Conservation (phyloP, 2,888 invertebrate genomes). For the Zygogramma bicolorata region DNA sequence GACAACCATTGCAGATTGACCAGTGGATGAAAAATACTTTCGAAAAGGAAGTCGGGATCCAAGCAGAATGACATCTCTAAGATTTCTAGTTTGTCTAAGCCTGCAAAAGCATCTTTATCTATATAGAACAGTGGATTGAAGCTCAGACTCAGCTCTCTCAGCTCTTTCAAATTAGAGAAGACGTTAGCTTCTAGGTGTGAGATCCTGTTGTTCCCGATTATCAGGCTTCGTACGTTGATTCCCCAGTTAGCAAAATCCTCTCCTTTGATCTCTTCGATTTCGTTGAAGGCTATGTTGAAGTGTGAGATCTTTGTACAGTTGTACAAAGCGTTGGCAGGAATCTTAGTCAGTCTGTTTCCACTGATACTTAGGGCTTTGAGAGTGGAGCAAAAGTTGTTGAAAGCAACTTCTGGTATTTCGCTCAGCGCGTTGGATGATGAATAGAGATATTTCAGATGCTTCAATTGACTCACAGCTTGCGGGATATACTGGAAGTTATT, state of each 20-base stretch:
- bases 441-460: slow-evolving; percentile 83
- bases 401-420: slow-evolving; percentile 74
- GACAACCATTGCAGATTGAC: slow-evolving; percentile 85
- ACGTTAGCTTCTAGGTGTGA: slow-evolving; percentile 78
- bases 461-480: slow-evolving; percentile 75
- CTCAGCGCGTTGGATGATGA: slow-evolving; percentile 83
- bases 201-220: slow-evolving; percentile 87
- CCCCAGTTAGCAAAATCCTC: slow-evolving; percentile 86
- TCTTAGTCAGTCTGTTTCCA: slow-evolving; percentile 81
- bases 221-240: slow-evolving; percentile 81
- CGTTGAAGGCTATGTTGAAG: slow-evolving; percentile 90
- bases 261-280: slow-evolving; percentile 81
- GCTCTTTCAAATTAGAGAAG: slow-evolving; percentile 79
- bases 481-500: slow-evolving; percentile 81
- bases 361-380: slow-evolving; percentile 84
- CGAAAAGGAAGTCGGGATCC: slow-evolving; percentile 74
- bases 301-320: slow-evolving; percentile 84
- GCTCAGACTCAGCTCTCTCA: slow-evolving; percentile 90
- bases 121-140: slow-evolving; percentile 90
- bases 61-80: slow-evolving; percentile 77
- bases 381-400: slow-evolving; percentile 71
- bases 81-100: slow-evolving; percentile 82
- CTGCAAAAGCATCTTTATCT: slow-evolving; percentile 83
- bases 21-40: slow-evolving; percentile 78
- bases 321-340: slow-evolving; percentile 78